Conservation (phyloP, 2,797 vertebrate species). For the Perodicticus potto region DNA sequence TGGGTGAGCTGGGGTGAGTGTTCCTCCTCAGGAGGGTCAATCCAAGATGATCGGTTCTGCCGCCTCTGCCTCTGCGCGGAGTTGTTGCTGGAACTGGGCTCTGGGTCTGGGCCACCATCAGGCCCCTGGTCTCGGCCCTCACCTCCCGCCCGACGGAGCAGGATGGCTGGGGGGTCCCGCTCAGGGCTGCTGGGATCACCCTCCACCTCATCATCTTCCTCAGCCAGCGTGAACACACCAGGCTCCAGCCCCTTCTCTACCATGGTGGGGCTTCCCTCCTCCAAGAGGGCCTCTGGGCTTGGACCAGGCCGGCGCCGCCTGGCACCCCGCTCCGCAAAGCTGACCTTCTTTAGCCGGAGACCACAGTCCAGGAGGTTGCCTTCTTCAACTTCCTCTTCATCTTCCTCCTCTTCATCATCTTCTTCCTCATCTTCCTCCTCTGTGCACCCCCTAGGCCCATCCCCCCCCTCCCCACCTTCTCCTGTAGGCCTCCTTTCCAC, state of each 20-base stretch:
- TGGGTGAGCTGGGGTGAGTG: conserved; percentile 92
- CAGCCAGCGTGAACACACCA: conserved; percentile 93
- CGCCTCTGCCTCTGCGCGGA: conserved; percentile 84
- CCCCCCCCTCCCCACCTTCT: conserved; percentile 90
- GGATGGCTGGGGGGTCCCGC: conserved; percentile 63
- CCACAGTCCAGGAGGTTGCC: conserved; percentile 94
- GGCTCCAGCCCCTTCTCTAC: conserved; percentile 97
- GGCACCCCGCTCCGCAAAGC: conserved; percentile 95
- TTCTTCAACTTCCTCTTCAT: conserved; percentile 93
- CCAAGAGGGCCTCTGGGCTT: conserved; percentile 91
- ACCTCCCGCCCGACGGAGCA: conserved; percentile 59
- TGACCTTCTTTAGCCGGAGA: conserved; percentile 96
- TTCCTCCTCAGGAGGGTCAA: conserved; percentile 94
- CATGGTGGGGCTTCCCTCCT: conserved; percentile 98
- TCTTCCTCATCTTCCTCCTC: conserved; percentile 85
- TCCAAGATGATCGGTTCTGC: conserved; percentile 94
- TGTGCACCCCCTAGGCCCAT: conserved; percentile 54
- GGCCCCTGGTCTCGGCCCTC: conserved; percentile 87
- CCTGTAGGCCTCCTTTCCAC: conserved; percentile 87
- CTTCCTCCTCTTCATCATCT: conserved; percentile 88
- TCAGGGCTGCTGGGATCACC: conserved; percentile 82
- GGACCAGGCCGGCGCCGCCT: conserved; percentile 86
- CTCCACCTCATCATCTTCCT: conserved; percentile 93
- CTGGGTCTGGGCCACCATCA: conserved; percentile 79
- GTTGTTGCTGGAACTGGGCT: conserved; percentile 86